A percentile compares a stretch with the other conserved stretches of the same genome.
Evolutionary conservation across 2,888 invertebrate genomes (phyloP).

Genomic region (Ommatoiulus sabulosus): DNA sequence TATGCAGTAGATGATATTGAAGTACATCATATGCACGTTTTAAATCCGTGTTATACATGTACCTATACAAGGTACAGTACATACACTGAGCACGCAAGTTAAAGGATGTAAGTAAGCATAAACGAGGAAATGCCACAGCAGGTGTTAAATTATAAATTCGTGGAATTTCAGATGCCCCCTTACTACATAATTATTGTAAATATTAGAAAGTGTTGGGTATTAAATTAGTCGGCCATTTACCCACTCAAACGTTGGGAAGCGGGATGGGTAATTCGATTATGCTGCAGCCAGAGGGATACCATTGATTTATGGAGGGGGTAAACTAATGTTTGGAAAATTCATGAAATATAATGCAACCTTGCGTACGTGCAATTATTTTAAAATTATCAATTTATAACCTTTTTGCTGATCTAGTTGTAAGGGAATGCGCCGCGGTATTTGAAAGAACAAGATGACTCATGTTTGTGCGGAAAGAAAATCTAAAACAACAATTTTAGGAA

Average conservation of each 20-base stretch:
- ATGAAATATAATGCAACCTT: background rate
- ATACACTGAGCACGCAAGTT: too few species aligned
- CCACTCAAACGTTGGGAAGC: background rate
- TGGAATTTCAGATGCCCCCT: constrained; percentile 11
- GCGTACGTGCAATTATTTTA: constrained; percentile 12
- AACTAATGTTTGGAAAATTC: background rate
- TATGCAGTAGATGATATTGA: too few species aligned
- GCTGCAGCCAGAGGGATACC: background rate
- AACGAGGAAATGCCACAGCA: background rate
- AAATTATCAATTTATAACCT: constrained; percentile 5
- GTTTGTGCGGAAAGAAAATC: background rate
- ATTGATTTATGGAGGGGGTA: background rate
- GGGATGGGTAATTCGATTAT: constrained; percentile 27
- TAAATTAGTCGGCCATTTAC: constrained; percentile 44
- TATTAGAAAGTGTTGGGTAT: constrained; percentile 37
- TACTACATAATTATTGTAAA: constrained; percentile 38
- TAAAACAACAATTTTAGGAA: background rate
- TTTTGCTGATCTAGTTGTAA: background rate
- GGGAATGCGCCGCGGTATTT: background rate
- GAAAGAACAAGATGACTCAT: background rate
- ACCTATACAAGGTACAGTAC: too few species aligned
- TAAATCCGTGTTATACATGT: too few species aligned
- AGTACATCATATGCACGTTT: too few species aligned
- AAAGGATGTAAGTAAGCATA: too few species aligned
- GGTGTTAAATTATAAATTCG: background rate